phyloP scores from a whole-genome alignment of 1,140 invertebrate genomes.

The Hycleus cichorii region DNA sequence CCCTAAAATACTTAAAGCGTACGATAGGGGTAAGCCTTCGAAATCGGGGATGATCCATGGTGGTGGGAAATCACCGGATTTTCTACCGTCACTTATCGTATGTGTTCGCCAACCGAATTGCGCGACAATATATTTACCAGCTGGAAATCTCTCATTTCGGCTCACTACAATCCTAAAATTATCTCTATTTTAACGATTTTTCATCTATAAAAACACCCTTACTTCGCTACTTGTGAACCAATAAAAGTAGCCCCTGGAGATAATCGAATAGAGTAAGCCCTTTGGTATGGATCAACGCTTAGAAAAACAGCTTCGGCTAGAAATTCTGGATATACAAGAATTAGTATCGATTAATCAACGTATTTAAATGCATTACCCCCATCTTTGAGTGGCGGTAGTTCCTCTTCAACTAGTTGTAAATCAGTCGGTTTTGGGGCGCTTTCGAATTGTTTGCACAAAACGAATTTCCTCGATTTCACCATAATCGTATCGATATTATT shows the following conservation, averaged over 20 bases:
- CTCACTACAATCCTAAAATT: constrained; percentile 52
- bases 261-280: constrained; percentile 46
- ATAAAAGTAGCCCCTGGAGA: constrained; percentile 53
- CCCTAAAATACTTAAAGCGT: constrained; percentile 46
- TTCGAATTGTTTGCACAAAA: constrained; percentile 52
- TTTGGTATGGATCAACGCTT: constrained; percentile 67
- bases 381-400: constrained; percentile 51
- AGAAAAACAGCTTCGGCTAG: constrained; percentile 59
- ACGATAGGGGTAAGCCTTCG: constrained; percentile 36
- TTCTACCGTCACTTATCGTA: constrained; percentile 38
- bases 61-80: neutral
- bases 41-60: constrained; percentile 18
- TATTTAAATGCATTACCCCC: constrained; percentile 44
- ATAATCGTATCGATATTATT: constrained; percentile 27
- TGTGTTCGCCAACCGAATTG: constrained; percentile 50
- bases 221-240: constrained; percentile 55
- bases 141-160: constrained; percentile 48
- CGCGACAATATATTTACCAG: constrained; percentile 44
- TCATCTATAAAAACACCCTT: constrained; percentile 39
- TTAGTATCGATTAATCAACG: neutral
- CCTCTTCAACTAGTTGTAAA: constrained; percentile 55
- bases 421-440: constrained; percentile 55
- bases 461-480: constrained; percentile 50
- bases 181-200: neutral
- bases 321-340: constrained; percentile 40